phyloP scores from a whole-genome alignment of 1,140 invertebrate genomes.

The Drosophila neocordata region DNA sequence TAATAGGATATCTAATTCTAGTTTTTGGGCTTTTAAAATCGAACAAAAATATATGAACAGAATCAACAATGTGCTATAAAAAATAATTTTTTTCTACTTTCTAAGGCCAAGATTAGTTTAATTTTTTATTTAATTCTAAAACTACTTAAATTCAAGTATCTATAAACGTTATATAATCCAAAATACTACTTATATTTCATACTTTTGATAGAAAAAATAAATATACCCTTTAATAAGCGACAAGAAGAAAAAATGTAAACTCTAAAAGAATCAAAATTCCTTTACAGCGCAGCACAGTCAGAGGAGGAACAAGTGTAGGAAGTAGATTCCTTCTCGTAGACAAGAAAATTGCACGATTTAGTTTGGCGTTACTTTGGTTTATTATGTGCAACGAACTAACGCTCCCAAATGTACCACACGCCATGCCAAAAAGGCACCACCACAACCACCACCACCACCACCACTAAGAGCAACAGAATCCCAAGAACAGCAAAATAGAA shows the following conservation, averaged over 20 bases:
- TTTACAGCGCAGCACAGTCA: not conserved
- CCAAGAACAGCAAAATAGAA: too few relatives aligned
- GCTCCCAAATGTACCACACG: conserved; percentile 18
- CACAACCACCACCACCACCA: not conserved
- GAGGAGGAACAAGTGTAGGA: conserved; percentile 22
- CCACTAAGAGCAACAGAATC: not conserved
- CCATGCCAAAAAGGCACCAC: conserved; percentile 1
- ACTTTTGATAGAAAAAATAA: not conserved
- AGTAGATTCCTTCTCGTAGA: conserved; percentile 18
- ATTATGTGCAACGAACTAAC: conserved; percentile 22
- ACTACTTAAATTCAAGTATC: too few relatives aligned
- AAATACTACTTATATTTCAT: not conserved
- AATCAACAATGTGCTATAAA: too few relatives aligned
- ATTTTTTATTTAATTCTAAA: too few relatives aligned
- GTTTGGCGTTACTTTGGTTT: conserved; percentile 22
- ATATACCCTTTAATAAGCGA: not conserved
- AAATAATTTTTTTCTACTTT: too few relatives aligned
- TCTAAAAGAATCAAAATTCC: conserved; percentile 6
- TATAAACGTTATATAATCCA: too few relatives aligned
- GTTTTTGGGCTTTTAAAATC: too few relatives aligned
- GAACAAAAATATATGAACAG: too few relatives aligned
- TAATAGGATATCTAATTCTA: too few relatives aligned
- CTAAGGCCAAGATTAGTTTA: too few relatives aligned
- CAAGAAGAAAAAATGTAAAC: not conserved
- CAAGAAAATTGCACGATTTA: conserved; percentile 23